A percentile compares a stretch with the other conserved stretches of the same genome.
Conservation (phyloP, 2,888 invertebrate genomes). For the Pachymerium ferrugineum region DNA sequence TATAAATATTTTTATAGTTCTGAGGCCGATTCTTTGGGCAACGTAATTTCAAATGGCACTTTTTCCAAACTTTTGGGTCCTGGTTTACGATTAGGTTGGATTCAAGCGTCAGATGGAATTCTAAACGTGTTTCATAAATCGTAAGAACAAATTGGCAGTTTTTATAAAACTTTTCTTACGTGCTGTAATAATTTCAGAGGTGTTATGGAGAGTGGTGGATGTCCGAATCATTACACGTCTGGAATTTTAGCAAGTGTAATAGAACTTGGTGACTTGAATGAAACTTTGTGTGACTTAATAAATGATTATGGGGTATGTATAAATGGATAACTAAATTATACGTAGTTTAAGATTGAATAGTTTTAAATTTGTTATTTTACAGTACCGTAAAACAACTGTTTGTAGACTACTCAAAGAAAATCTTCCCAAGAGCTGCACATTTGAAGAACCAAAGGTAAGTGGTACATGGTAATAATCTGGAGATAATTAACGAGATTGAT, state of each 20-base stretch:
- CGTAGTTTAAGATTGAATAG: background rate
- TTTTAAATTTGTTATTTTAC: background rate
- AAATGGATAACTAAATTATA: background rate
- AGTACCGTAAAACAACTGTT: constrained; percentile 39
- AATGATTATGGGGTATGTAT: constrained; percentile 47
- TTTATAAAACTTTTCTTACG: background rate
- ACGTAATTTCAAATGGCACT: constrained; percentile 59
- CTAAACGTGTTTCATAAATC: background rate
- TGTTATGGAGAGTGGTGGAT: constrained; percentile 56
- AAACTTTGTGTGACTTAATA: constrained; percentile 49
- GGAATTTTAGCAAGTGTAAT: constrained; percentile 51
- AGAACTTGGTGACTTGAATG: constrained; percentile 51
- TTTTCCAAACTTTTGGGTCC: constrained; percentile 62
- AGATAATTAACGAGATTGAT: background rate
- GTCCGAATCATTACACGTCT: constrained; percentile 57
- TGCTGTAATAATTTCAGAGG: constrained; percentile 45
- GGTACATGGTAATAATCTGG: background rate
- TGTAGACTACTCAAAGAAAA: constrained; percentile 47
- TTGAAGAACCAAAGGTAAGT: constrained; percentile 46
- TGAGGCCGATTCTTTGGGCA: constrained; percentile 44
- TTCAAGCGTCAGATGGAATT: constrained; percentile 52
- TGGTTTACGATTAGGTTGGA: constrained; percentile 61
- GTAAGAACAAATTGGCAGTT: background rate
- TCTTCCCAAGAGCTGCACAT: constrained; percentile 50
- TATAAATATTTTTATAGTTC: background rate